These are phyloP conservation scores for Eulacestoma nigropectus DNA, from an alignment of 2,113 vertebrate species.

Conservation along the genomic window DNA sequence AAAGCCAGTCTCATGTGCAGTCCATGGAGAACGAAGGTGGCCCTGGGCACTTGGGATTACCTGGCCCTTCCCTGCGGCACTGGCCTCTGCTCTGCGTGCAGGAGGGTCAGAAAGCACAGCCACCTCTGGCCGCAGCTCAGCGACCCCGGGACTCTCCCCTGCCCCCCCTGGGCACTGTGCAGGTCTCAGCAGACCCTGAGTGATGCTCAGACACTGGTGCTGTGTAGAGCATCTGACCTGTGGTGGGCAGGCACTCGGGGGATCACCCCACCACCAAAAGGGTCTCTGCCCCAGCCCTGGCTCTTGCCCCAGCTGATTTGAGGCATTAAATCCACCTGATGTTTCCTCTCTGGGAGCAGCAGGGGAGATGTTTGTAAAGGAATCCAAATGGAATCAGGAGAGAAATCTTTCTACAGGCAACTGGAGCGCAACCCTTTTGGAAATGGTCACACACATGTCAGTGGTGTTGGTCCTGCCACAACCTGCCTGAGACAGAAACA, in stretches of 20 bases:
- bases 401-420: neutral
- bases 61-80: neutral
- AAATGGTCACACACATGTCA: fast-evolving
- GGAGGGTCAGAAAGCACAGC: neutral
- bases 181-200: neutral
- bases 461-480: neutral
- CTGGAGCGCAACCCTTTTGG: neutral
- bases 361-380: fast-evolving
- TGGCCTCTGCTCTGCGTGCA: neutral
- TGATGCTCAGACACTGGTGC: neutral
- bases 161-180: fast-evolving
- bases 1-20: neutral
- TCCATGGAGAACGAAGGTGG: fast-evolving
- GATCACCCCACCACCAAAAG: neutral
- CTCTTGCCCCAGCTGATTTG: neutral
- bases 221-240: neutral
- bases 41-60: neutral
- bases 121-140: neutral
- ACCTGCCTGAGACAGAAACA: neutral
- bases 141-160: neutral
- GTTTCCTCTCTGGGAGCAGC: neutral
- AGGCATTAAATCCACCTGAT: neutral
- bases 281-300: neutral
- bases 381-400: neutral
- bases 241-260: fast-evolving